Evolutionary conservation across 2,888 invertebrate species (phyloP).

Genomic region (Meloe dianella): DNA sequence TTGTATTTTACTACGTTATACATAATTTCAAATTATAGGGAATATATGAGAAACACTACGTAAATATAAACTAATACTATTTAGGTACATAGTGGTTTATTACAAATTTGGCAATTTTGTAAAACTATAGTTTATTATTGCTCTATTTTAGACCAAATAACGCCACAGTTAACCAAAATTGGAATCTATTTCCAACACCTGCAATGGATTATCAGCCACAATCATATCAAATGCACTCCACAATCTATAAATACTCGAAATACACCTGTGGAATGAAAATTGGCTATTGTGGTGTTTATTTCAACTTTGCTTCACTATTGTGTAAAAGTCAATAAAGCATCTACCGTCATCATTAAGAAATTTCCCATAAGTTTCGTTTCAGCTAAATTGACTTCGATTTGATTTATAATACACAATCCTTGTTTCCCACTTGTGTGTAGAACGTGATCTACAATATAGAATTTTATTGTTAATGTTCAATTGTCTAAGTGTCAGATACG

Average conservation of each 20-base stretch:
- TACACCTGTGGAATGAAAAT: conserved; percentile 30
- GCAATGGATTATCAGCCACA: conserved; percentile 17
- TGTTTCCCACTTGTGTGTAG: conserved; percentile 12
- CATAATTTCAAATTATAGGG: conserved; percentile 24
- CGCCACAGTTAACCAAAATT: not conserved
- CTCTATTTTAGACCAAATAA: not conserved
- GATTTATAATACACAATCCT: conserved; percentile 19
- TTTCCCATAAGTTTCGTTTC: conserved; percentile 24
- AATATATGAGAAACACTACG: not conserved
- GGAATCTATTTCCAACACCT: not conserved
- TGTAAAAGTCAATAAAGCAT: not conserved
- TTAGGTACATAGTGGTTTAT: no score
- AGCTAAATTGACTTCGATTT: conserved; percentile 27
- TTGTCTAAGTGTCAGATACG: no score
- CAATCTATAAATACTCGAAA: conserved; percentile 24
- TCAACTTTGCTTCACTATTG: conserved; percentile 6
- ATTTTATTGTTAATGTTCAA: no score
- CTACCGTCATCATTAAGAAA: conserved; percentile 26
- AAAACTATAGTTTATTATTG: not conserved
- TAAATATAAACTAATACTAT: no score
- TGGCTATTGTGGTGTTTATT: conserved; percentile 10
- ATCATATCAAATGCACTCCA: conserved; percentile 18
- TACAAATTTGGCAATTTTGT: not conserved
- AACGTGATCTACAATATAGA: conserved; percentile 17
- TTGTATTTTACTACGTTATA: conserved; percentile 23